Conservation (phyloP, 2,888 invertebrate species). For the Hyalella azteca region DNA sequence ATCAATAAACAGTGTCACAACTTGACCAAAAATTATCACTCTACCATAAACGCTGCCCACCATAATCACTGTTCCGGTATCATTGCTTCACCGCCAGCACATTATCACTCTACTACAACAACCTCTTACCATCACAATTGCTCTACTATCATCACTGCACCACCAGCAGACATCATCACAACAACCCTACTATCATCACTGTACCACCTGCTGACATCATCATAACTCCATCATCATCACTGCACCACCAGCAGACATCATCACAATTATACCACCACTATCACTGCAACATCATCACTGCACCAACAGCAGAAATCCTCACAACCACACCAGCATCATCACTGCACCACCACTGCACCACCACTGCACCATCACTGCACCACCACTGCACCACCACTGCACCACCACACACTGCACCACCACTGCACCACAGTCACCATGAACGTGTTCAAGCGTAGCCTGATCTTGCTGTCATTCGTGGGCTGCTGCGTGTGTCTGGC, state of each 20-base stretch:
- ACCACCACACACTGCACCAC: neutral
- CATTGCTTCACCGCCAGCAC: too few relatives aligned
- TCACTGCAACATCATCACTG: neutral
- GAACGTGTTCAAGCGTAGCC: conserved; percentile 76
- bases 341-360: neutral
- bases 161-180: too few relatives aligned
- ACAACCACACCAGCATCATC: neutral
- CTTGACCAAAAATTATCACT: too few relatives aligned
- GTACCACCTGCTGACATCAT: neutral
- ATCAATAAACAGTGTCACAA: too few relatives aligned
- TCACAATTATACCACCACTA: neutral
- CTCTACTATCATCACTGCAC: neutral
- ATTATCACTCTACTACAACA: too few relatives aligned
- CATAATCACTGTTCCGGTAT: too few relatives aligned
- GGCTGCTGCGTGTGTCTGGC: conserved; percentile 79
- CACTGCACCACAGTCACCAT: conserved; percentile 64
- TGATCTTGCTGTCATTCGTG: conserved; percentile 82
- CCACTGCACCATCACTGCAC: too few relatives aligned
- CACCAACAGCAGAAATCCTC: neutral
- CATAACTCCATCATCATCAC: neutral
- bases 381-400: neutral
- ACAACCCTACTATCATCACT: too few relatives aligned
- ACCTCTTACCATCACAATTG: neutral
- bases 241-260: neutral
- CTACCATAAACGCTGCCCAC: too few relatives aligned